Conservation (phyloP, 2,797 vertebrate genomes). For the Danio albolineatus region DNA sequence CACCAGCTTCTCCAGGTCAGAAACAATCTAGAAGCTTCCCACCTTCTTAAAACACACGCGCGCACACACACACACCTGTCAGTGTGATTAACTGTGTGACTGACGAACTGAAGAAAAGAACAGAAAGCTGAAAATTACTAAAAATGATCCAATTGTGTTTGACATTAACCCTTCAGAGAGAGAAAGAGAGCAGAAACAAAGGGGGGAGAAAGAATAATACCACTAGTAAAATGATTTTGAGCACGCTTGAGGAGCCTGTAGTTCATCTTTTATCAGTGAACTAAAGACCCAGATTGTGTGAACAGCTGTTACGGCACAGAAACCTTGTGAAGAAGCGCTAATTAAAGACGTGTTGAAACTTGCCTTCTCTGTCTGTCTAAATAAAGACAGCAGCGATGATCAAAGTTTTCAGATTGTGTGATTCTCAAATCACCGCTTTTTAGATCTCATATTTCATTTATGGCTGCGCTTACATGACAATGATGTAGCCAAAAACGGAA, state of each 20-base stretch:
- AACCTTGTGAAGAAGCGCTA: slow-evolving; percentile 19
- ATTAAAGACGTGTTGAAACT: slow-evolving; percentile 41
- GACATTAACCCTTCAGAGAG: slow-evolving; percentile 29
- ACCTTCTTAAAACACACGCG: slow-evolving; percentile 23
- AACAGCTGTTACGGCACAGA: slow-evolving; percentile 40
- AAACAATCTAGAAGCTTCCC: slow-evolving; percentile 37
- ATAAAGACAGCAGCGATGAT: not conserved
- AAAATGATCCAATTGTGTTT: slow-evolving; percentile 45
- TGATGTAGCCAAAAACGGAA: no score
- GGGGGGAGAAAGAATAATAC: not conserved
- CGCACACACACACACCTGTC: slow-evolving; percentile 46
- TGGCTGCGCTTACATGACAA: no score
- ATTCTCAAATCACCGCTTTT: not conserved
- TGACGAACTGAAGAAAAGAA: slow-evolving; percentile 45
- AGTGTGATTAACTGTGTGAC: slow-evolving; percentile 55
- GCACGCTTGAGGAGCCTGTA: not conserved
- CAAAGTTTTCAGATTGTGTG: not conserved
- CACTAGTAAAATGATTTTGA: slow-evolving; percentile 10
- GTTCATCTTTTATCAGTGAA: slow-evolving; percentile 38
- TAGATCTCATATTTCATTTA: not conserved
- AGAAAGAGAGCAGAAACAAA: slow-evolving; percentile 54
- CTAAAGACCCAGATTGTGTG: slow-evolving; percentile 40
- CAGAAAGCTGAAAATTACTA: slow-evolving; percentile 61
- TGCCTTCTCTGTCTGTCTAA: slow-evolving; percentile 9
- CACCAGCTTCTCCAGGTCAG: slow-evolving; percentile 50